Evolutionary conservation across 1,140 invertebrate genomes (phyloP).

Genomic region (Drosophila jambulina): DNA sequence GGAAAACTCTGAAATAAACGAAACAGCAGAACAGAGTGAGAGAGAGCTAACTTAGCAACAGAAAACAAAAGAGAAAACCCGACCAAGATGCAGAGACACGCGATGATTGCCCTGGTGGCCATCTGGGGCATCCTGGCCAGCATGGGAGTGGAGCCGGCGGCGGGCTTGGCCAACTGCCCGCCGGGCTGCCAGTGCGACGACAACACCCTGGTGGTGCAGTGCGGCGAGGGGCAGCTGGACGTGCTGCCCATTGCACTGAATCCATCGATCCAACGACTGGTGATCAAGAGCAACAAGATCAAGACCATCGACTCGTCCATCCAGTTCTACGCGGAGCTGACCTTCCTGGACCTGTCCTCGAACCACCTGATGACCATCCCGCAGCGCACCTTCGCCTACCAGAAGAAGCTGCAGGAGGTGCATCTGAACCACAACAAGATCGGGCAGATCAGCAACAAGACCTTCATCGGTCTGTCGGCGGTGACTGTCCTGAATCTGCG

Average conservation of each 20-base stretch:
- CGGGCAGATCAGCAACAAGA: slow-evolving; percentile 91
- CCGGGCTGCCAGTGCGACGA: slow-evolving; percentile 94
- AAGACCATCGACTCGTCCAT: slow-evolving; percentile 95
- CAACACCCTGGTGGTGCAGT: slow-evolving; percentile 93
- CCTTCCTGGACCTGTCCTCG: slow-evolving; percentile 93
- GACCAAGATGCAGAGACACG: slow-evolving; percentile 54
- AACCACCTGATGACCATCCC: slow-evolving; percentile 93
- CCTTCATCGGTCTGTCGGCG: slow-evolving; percentile 92
- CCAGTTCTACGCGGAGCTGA: slow-evolving; percentile 94
- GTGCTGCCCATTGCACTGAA: slow-evolving; percentile 96
- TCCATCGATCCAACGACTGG: slow-evolving; percentile 93
- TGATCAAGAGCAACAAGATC: slow-evolving; percentile 93
- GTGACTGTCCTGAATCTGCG: slow-evolving; percentile 92
- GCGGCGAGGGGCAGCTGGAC: slow-evolving; percentile 93
- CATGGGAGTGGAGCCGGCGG: slow-evolving; percentile 32
- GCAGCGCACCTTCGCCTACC: slow-evolving; percentile 91
- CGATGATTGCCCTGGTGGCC: slow-evolving; percentile 52
- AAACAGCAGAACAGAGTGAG: slow-evolving; percentile 27
- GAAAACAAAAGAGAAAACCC: slow-evolving; percentile 21
- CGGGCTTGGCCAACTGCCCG: slow-evolving; percentile 88
- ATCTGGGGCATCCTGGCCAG: slow-evolving; percentile 50
- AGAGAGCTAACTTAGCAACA: slow-evolving; percentile 3
- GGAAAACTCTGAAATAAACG: slow-evolving; percentile 24
- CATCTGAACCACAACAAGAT: slow-evolving; percentile 94
- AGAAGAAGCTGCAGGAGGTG: slow-evolving; percentile 93